Base-by-base conservation (phyloP, 2,888 invertebrate genomes). In the Lacanobia oleracea region DNA sequence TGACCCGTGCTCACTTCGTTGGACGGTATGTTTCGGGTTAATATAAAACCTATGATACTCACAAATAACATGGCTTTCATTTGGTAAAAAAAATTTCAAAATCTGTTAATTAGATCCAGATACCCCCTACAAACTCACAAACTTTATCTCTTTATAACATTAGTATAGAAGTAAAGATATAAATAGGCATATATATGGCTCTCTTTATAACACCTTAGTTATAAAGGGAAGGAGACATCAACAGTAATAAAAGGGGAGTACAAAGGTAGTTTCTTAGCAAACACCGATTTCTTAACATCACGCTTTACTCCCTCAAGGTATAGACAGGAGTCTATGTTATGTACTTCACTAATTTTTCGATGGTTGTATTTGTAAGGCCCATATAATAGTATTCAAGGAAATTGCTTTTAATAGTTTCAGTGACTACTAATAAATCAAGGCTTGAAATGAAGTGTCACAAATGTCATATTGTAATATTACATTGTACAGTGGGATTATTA, bases 211-310 rank as follows among this genome's bases (percentile, higher is more conserved):
- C 71, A 68, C 70, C 18, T 27, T 27, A 21, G 18, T 18, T 43
- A 23, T 78, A 40, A 77, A 78, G 21, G 40, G 54, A 27, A 66
- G n/a, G 23, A 45, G 37, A 68, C 12, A n/a, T 48, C 18, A 33
- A 70, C 21, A 48, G 71, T 21, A 56, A 71, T 72, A 72, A 72
- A 72, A 77, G 71, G 72, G 71, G 10, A 21, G 9, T 23, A 69
- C 70, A 77, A 69, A 9, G 27, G 23, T 16, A 53, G n/a, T n/a
- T 51, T 67, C 69, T 14, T 54, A 53, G 54, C 40, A 78, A 70
- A 70, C 78, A 72, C 16, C 14, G 37, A 43, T 48, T 77, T 40
- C 78, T 48, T 40, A 69, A 27, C 40, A 21, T 21, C 27, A 33
- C 18, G 16, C 27, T 6, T n/a, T 1, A 16, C 9, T 43, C 12